A percentile compares a stretch with the other conserved stretches of the same genome.
Evolutionary conservation across 2,888 invertebrate species (phyloP).

Genomic region (Agrilus biguttatus): DNA sequence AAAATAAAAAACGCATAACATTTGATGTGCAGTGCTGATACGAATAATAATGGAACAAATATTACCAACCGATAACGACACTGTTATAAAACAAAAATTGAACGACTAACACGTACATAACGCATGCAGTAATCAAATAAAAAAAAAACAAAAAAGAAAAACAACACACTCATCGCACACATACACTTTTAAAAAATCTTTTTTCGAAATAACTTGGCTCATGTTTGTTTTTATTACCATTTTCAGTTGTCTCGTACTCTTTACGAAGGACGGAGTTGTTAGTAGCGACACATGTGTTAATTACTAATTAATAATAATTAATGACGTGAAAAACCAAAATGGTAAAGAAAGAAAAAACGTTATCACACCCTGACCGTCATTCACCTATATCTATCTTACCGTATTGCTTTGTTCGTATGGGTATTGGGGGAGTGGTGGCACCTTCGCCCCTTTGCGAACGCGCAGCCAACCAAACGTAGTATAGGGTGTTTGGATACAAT

Average conservation of each 20-base stretch:
- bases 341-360: background rate
- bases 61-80: too few relatives aligned
- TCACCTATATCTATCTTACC: conserved; percentile 52
- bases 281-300: too few relatives aligned
- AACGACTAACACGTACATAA: conserved; percentile 16
- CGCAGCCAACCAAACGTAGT: conserved; percentile 94
- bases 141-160: background rate
- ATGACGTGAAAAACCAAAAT: too few relatives aligned
- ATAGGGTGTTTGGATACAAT: conserved; percentile 89
- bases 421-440: conserved; percentile 86
- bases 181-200: too few relatives aligned
- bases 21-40: conserved; percentile 31
- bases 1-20: conserved; percentile 15
- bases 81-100: background rate
- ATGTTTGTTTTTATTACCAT: too few relatives aligned
- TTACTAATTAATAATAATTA: too few relatives aligned
- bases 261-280: too few relatives aligned
- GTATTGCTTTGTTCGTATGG: conserved; percentile 92
- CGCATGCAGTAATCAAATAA: conserved; percentile 2
- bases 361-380: background rate
- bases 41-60: too few relatives aligned
- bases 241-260: too few relatives aligned
- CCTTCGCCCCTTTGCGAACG: conserved; percentile 88
- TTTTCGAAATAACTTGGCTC: too few relatives aligned
- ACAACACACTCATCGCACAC: too few relatives aligned